phyloP scores from a whole-genome alignment of 2,113 vertebrate genomes.

The Chionis minor region DNA sequence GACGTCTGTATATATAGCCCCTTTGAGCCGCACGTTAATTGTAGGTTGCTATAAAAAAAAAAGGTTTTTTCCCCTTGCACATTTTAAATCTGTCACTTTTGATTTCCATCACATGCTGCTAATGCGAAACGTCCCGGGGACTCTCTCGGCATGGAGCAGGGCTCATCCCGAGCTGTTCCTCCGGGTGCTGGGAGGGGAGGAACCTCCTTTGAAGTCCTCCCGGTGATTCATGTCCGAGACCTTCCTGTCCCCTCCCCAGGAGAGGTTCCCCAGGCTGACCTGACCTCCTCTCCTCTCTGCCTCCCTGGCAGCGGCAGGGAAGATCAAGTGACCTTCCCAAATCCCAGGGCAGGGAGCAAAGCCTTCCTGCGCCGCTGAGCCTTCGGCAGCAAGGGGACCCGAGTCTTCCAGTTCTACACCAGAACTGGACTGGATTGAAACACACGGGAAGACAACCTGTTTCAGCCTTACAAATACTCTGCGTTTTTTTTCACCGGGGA shows the following conservation, averaged over 20 bases:
- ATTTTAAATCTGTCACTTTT: conserved; percentile 13
- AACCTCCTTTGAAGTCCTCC: neutral
- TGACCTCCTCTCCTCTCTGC: neutral
- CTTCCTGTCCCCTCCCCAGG: conserved; percentile 11
- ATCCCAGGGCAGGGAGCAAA: neutral
- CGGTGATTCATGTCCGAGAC: neutral
- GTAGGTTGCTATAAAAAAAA: neutral
- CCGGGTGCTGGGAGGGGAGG: neutral
- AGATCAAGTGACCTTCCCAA: neutral
- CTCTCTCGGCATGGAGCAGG: neutral
- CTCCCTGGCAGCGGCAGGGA: neutral
- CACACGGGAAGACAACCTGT: neutral
- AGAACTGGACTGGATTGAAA: neutral
- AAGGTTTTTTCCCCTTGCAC: neutral
- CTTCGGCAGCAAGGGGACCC: neutral
- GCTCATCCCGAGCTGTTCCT: neutral
- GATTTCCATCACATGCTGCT: neutral
- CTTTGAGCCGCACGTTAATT: neutral
- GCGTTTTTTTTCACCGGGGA: neutral
- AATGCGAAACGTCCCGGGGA: neutral
- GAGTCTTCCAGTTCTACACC: neutral
- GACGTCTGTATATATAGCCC: neutral
- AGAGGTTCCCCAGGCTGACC: neutral
- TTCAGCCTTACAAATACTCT: neutral
- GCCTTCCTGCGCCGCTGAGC: neutral